Evolutionary conservation across 2,113 vertebrate genomes (phyloP).

Genomic region (rabbit (Oryctolagus cuniculus)): mOryCun1.1 NC_091434.1:160267501-160268000

Average conservation of each 20-base stretch:
- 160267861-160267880: background rate
- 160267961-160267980: background rate
- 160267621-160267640: background rate
- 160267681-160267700: background rate
- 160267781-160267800: background rate
- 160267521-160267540: background rate
- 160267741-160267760: background rate
- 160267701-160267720: background rate
- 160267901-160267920: background rate
- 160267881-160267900: background rate
- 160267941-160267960: background rate
- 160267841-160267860: conserved; percentile 31
- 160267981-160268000: too few relatives aligned
- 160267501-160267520: too few relatives aligned
- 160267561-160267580: background rate
- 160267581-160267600: background rate
- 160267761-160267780: background rate
- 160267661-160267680: background rate
- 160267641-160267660: background rate
- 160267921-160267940: background rate
- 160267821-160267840: conserved; percentile 7
- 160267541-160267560: background rate
- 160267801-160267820: background rate
- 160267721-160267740: background rate
- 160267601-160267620: background rate